phyloP scores from a whole-genome alignment of 1,140 invertebrate species.

The Penaeus japonicus region DNA sequence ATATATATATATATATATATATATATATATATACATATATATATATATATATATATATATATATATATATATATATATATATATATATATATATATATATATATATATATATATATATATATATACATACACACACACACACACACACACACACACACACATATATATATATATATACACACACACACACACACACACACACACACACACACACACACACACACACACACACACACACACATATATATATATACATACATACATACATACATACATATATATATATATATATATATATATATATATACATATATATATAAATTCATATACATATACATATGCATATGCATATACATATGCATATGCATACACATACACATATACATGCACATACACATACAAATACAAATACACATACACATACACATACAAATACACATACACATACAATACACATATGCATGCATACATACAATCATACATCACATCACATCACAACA shows the following conservation, averaged over 20 bases:
- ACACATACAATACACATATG: constrained; percentile 6
- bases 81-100: background rate
- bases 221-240: background rate
- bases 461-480: constrained; percentile 3
- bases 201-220: background rate
- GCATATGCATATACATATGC: background rate
- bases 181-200: background rate
- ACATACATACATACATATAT: background rate
- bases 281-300: background rate
- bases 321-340: background rate
- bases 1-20: background rate
- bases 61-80: background rate
- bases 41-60: background rate
- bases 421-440: constrained; percentile 1
- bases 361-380: background rate
- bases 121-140: background rate
- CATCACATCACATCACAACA: too few relatives aligned
- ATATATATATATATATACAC: background rate
- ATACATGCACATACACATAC: background rate
- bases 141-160: background rate
- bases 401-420: background rate
- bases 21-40: background rate
- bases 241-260: background rate
- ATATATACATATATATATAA: background rate
- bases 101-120: background rate